A percentile compares a stretch with the other conserved stretches of the same genome.
phyloP scores from a whole-genome alignment of 2,888 invertebrate genomes.

The Conchocele bisecta region DNA sequence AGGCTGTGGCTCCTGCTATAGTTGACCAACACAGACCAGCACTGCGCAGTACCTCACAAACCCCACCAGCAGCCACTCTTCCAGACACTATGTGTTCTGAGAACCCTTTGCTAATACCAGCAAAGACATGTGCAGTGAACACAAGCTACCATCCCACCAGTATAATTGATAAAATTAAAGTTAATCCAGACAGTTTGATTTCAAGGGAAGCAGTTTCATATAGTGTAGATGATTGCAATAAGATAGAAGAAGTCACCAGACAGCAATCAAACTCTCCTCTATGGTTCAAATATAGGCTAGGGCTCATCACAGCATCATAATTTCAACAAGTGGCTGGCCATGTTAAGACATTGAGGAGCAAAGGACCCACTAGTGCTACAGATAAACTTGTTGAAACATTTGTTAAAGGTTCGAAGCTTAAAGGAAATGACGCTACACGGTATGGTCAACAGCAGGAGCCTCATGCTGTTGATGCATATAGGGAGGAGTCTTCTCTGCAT shows the following conservation, averaged over 20 bases:
- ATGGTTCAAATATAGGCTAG: slow-evolving; percentile 1
- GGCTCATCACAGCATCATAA: slow-evolving; percentile 4
- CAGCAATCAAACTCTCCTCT: not conserved
- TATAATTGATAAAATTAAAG: too few species aligned
- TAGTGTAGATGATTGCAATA: not conserved
- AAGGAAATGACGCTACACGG: slow-evolving; percentile 16
- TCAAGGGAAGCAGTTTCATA: too few species aligned
- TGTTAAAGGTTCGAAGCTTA: slow-evolving; percentile 2
- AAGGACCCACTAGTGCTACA: not conserved
- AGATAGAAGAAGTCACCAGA: not conserved
- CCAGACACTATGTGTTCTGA: not conserved
- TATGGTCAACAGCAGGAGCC: slow-evolving; percentile 16
- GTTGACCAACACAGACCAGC: slow-evolving; percentile 1
- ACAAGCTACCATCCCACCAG: too few species aligned
- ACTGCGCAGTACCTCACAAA: too few species aligned
- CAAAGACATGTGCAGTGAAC: not conserved
- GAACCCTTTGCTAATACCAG: not conserved
- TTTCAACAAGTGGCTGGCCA: slow-evolving; percentile 1
- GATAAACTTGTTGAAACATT: slow-evolving; percentile 8
- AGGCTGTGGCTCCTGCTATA: slow-evolving; percentile 16
- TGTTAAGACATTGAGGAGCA: not conserved
- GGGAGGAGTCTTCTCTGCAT: not conserved
- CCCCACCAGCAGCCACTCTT: not conserved
- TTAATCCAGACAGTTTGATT: too few species aligned
- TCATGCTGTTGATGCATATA: slow-evolving; percentile 1